Conservation (phyloP, 2,888 invertebrate species). For the Amitus sp. region DNA sequence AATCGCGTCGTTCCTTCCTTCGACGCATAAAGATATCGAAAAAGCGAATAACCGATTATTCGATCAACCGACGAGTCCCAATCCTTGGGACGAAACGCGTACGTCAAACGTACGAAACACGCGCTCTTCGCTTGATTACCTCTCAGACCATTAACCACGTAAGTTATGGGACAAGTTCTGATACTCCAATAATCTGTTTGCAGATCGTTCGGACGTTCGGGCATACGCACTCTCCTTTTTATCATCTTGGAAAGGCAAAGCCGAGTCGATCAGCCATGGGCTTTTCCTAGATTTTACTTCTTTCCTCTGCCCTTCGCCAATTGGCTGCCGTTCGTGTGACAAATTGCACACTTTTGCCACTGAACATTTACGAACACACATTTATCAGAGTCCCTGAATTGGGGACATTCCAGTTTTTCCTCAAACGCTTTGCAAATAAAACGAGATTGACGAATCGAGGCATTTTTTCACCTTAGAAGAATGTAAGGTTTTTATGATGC, state of each 20-base stretch:
- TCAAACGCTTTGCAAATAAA: not conserved
- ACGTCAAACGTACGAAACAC: constrained; percentile 54
- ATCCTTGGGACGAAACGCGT: not conserved
- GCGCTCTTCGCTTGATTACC: constrained; percentile 26
- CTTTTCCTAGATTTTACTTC: constrained; percentile 47
- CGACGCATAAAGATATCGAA: constrained; percentile 31
- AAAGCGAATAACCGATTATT: constrained; percentile 19
- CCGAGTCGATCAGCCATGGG: constrained; percentile 58
- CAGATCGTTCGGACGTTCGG: constrained; percentile 51
- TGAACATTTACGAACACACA: constrained; percentile 18
- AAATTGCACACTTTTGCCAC: constrained; percentile 29
- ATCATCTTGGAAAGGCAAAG: constrained; percentile 31
- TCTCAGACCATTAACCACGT: constrained; percentile 58
- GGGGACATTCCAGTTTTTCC: constrained; percentile 2
- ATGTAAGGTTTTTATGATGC: too few relatives aligned
- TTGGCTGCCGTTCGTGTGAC: constrained; percentile 35
- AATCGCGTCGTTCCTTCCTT: constrained; percentile 34
- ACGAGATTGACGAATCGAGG: not conserved
- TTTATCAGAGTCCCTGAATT: constrained; percentile 5
- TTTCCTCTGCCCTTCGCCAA: constrained; percentile 40
- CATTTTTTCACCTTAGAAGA: not conserved
- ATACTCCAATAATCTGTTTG: constrained; percentile 64
- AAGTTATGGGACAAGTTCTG: constrained; percentile 65
- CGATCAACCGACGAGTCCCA: too few relatives aligned
- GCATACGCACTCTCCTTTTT: constrained; percentile 18